A percentile compares a stretch with the other conserved stretches of the same genome.
phyloP scores from a whole-genome alignment of 2,888 invertebrate species.

The Rosalia funebris region DNA sequence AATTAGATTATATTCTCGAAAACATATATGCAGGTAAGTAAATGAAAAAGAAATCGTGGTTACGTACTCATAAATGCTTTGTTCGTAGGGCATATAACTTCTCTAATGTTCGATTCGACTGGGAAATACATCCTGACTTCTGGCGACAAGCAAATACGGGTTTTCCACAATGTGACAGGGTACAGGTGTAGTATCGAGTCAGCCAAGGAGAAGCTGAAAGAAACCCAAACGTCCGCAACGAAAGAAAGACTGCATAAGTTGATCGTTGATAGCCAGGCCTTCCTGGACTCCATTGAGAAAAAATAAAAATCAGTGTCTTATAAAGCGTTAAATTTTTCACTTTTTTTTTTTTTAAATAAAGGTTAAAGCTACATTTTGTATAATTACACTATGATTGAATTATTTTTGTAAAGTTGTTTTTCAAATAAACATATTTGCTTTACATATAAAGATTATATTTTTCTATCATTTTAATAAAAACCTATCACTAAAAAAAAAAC shows the following conservation, averaged over 20 bases:
- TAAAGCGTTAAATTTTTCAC: too few species aligned
- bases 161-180: slow-evolving; percentile 84
- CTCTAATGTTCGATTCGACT: slow-evolving; percentile 78
- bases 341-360: too few species aligned
- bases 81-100: slow-evolving; percentile 73
- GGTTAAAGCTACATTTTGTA: too few species aligned
- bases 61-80: not conserved
- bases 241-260: slow-evolving; percentile 79
- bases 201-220: slow-evolving; percentile 66
- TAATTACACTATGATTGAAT: too few species aligned
- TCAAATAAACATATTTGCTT: too few species aligned
- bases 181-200: slow-evolving; percentile 66
- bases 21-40: slow-evolving; percentile 71
- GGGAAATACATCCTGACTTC: slow-evolving; percentile 78
- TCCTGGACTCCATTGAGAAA: slow-evolving; percentile 41
- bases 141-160: slow-evolving; percentile 80
- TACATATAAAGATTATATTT: too few species aligned
- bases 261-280: slow-evolving; percentile 70
- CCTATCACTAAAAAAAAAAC: too few species aligned
- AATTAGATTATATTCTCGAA: slow-evolving; percentile 74
- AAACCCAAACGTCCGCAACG: slow-evolving; percentile 76
- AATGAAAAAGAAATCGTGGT: not conserved
- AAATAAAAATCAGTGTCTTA: slow-evolving; percentile 17
- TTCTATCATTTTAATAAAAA: too few species aligned
- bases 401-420: too few species aligned